Conservation (phyloP, 2,888 invertebrate species). For the Thelaira solivaga region DNA sequence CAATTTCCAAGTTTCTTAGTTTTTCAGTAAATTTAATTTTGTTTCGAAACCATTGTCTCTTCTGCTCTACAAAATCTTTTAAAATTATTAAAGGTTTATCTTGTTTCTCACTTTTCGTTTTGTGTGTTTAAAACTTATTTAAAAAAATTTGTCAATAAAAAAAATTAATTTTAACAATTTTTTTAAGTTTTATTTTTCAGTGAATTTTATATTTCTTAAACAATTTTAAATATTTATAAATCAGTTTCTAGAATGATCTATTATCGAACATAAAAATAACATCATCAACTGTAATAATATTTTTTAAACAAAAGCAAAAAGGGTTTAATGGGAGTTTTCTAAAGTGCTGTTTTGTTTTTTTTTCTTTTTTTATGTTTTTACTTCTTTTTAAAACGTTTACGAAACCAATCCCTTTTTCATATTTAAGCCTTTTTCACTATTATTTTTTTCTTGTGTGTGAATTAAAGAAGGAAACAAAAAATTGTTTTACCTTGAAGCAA, state of each 20-base stretch:
- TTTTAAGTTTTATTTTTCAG: neutral
- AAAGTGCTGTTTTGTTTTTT: too few species aligned
- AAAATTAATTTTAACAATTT: too few species aligned
- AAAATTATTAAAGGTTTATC: too few species aligned
- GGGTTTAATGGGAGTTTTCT: slow-evolving; percentile 54
- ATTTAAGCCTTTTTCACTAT: neutral
- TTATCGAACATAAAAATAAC: slow-evolving; percentile 11
- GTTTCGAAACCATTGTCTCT: too few species aligned
- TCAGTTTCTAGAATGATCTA: slow-evolving; percentile 28
- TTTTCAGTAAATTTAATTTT: too few species aligned
- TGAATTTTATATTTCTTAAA: neutral
- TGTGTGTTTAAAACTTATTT: too few species aligned
- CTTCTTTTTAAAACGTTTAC: neutral
- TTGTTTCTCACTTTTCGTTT: too few species aligned
- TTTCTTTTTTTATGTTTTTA: too few species aligned
- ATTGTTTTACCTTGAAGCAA: slow-evolving; percentile 20
- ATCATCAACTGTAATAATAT: slow-evolving; percentile 7
- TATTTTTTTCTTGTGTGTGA: neutral
- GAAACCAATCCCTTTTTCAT: neutral
- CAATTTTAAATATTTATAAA: slow-evolving; percentile 25
- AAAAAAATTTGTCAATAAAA: too few species aligned
- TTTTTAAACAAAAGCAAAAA: slow-evolving; percentile 28
- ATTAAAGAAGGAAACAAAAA: slow-evolving; percentile 13
- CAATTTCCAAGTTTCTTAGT: too few species aligned
- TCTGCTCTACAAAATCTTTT: too few species aligned